These are phyloP conservation scores for Meandrina meandrites DNA, from an alignment of 92 coral and sea anemone species.

Conservation along the genomic window DNA sequence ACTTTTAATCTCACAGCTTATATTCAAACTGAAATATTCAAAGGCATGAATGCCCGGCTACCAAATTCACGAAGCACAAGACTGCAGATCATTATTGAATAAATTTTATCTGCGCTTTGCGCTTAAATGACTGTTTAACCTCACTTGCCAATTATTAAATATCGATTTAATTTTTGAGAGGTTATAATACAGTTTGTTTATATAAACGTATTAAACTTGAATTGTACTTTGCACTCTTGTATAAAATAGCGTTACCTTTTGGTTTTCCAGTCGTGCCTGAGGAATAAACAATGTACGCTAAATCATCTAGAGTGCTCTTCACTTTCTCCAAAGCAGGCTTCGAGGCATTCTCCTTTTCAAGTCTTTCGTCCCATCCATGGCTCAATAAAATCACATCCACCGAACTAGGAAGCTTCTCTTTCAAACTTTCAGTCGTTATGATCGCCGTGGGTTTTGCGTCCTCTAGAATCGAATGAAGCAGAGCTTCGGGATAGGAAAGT, in stretches of 20 bases:
- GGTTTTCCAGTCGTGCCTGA: slow-evolving; percentile 93
- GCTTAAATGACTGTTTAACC: neutral
- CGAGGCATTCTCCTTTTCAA: slow-evolving; percentile 59
- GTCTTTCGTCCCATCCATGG: slow-evolving; percentile 74
- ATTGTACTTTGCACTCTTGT: slow-evolving; percentile 15
- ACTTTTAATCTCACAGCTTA: neutral
- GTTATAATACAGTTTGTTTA: neutral
- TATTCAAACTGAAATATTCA: neutral
- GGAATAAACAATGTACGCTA: slow-evolving; percentile 84
- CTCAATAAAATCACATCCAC: slow-evolving; percentile 55
- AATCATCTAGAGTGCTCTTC: slow-evolving; percentile 60
- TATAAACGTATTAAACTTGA: neutral
- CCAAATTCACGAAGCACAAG: neutral
- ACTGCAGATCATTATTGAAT: neutral
- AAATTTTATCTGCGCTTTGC: neutral
- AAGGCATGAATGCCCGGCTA: neutral
- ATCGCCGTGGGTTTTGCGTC: slow-evolving; percentile 80
- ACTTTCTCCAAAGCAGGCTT: slow-evolving; percentile 41
- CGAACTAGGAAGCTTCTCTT: slow-evolving; percentile 59
- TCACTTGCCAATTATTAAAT: neutral
- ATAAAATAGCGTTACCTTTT: slow-evolving; percentile 57
- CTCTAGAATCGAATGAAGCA: slow-evolving; percentile 71
- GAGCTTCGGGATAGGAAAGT: slow-evolving; percentile 72
- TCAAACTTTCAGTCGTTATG: slow-evolving; percentile 57
- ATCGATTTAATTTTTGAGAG: neutral